Percentiles rank a stretch among this genome's conserved stretches.
phyloP scores from a whole-genome alignment of 2,888 invertebrate species.

The Hirtodrosophila duncani region DNA sequence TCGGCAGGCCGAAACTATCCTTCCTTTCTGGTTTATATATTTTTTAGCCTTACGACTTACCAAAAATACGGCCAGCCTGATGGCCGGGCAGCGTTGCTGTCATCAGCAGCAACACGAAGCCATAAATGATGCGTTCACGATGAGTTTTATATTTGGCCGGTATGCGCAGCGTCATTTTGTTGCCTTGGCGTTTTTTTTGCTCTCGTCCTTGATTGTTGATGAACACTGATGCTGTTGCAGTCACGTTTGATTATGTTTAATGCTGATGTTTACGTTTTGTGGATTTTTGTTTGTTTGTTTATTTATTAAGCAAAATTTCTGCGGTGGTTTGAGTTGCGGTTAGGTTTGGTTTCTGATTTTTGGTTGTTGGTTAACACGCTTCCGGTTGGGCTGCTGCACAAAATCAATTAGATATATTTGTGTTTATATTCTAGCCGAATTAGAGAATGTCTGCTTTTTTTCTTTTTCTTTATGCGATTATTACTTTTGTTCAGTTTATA shows the following conservation, averaged over 20 bases:
- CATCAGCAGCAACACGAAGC: slow-evolving; percentile 74
- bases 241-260: slow-evolving; percentile 29
- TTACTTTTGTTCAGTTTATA: slow-evolving; percentile 8
- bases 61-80: slow-evolving; percentile 77
- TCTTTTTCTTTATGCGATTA: slow-evolving; percentile 1
- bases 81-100: slow-evolving; percentile 58
- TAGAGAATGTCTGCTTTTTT: slow-evolving; percentile 21
- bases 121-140: slow-evolving; percentile 78
- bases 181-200: slow-evolving; percentile 10
- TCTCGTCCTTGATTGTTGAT: slow-evolving; percentile 15
- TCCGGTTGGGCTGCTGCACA: slow-evolving; percentile 8
- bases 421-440: slow-evolving; percentile 40
- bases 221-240: slow-evolving; percentile 9
- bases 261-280: too few species aligned
- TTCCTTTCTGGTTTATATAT: too few species aligned
- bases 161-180: slow-evolving; percentile 77
- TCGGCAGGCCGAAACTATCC: too few species aligned
- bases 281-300: slow-evolving; percentile 2
- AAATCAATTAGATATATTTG: slow-evolving; percentile 40
- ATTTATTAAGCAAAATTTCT: slow-evolving; percentile 41
- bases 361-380: slow-evolving; percentile 17
- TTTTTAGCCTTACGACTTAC: slow-evolving; percentile 69
- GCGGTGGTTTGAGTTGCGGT: slow-evolving; percentile 60
- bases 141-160: slow-evolving; percentile 76
- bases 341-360: slow-evolving; percentile 12